phyloP scores from a whole-genome alignment of 2,113 vertebrate genomes.

The Cavia aperea region DNA sequence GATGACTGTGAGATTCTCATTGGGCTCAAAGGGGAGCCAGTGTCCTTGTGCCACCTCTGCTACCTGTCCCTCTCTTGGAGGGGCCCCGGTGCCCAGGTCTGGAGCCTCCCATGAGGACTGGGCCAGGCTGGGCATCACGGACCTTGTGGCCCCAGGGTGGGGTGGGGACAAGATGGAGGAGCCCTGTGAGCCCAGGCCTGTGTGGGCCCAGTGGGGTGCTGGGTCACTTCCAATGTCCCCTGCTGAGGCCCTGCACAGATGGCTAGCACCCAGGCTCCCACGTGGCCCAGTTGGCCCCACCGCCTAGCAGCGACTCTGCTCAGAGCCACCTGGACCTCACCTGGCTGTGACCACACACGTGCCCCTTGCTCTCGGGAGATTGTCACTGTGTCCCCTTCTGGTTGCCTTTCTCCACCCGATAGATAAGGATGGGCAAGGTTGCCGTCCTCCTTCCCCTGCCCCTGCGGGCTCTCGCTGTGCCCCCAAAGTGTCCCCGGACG shows the following conservation, averaged over 20 bases:
- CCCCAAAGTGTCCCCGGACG: background rate
- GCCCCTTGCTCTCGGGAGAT: background rate
- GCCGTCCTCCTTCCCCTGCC: rapidly evolving
- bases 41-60: background rate
- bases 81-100: background rate
- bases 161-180: background rate
- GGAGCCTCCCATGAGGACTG: background rate
- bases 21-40: background rate
- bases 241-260: background rate
- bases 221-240: background rate
- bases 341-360: background rate
- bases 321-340: background rate
- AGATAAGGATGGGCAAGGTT: background rate
- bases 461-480: rapidly evolving
- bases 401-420: background rate
- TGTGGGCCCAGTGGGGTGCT: background rate
- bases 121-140: too few relatives aligned
- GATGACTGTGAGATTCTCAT: background rate
- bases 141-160: background rate
- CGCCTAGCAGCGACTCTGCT: background rate
- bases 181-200: rapidly evolving
- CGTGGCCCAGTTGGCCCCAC: background rate
- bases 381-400: background rate
- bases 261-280: background rate
- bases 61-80: background rate